These are phyloP conservation scores for Anodontia alba DNA, from an alignment of 2,888 invertebrate genomes.

Conservation along the genomic window DNA sequence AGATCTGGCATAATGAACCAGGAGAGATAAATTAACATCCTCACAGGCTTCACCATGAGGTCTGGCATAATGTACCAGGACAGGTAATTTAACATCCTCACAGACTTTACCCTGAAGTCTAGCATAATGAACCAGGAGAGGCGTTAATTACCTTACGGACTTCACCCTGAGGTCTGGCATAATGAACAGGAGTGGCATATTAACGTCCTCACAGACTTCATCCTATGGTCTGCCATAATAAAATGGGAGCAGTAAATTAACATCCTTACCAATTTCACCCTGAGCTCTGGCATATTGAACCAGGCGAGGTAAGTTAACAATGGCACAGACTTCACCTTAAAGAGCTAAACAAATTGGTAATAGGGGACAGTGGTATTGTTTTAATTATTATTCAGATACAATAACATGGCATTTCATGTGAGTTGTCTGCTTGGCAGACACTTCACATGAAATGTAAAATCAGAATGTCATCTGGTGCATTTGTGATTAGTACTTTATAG, in stretches of 20 bases:
- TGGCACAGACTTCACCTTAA: constrained; percentile 94
- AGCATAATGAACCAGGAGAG: constrained; percentile 96
- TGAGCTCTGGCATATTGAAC: constrained; percentile 98
- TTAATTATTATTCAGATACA: no score
- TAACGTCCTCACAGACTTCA: constrained; percentile 90
- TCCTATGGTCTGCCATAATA: constrained; percentile 98
- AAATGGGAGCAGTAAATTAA: constrained; percentile 89
- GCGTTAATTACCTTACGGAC: constrained; percentile 95
- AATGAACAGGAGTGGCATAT: constrained; percentile 97
- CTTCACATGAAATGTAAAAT: no score
- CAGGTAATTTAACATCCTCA: constrained; percentile 89
- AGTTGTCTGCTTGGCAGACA: no score
- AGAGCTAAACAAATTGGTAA: constrained; percentile 81
- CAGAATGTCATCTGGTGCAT: no score
- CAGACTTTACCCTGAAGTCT: constrained; percentile 96
- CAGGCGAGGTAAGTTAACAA: constrained; percentile 91
- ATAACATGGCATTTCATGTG: no score
- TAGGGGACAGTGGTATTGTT: no score
- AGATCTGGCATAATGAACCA: constrained; percentile 98
- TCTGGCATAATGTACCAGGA: constrained; percentile 98
- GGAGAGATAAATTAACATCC: constrained; percentile 93
- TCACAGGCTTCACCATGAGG: constrained; percentile 94
- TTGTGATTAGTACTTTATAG: no score
- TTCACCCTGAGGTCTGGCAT: constrained; percentile 98
- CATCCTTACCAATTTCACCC: constrained; percentile 96